phyloP scores from a whole-genome alignment of 2,113 vertebrate species.

The Atractosteus spatula region DNA sequence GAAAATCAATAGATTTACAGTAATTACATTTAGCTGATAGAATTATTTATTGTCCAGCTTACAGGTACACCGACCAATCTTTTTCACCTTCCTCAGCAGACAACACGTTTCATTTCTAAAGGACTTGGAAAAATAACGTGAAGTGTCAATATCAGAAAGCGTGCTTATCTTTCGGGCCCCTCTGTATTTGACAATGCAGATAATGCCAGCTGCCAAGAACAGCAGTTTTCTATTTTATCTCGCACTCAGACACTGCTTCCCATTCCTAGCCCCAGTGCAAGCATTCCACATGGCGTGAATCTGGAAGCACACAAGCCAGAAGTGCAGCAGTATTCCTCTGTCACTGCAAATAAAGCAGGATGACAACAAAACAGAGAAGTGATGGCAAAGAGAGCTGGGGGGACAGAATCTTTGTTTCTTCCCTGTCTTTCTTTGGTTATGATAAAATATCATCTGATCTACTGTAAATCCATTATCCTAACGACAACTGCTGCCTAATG shows the following conservation, averaged over 20 bases:
- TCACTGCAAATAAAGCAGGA: slow-evolving; percentile 37
- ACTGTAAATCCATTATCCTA: slow-evolving; percentile 17
- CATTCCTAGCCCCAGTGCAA: slow-evolving; percentile 23
- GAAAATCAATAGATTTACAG: no score
- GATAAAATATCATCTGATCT: slow-evolving; percentile 18
- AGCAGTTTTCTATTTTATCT: slow-evolving; percentile 24
- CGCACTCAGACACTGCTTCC: slow-evolving; percentile 17
- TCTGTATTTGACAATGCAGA: slow-evolving; percentile 19
- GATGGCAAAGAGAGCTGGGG: not conserved
- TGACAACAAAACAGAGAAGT: slow-evolving; percentile 7
- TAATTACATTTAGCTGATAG: no score
- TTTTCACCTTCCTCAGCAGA: no score
- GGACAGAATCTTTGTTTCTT: not conserved
- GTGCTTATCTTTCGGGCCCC: slow-evolving; percentile 11
- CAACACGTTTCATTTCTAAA: no score
- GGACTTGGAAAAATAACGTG: no score
- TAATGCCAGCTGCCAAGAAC: slow-evolving; percentile 11
- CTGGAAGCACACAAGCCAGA: slow-evolving; percentile 30
- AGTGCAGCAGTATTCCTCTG: slow-evolving; percentile 55
- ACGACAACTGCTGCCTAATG: slow-evolving; percentile 16
- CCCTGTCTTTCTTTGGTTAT: not conserved
- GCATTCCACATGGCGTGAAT: slow-evolving; percentile 23
- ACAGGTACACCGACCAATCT: no score
- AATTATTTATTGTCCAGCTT: no score
- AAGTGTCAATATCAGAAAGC: not conserved